Percentiles rank a stretch among this genome's conserved stretches.
These are phyloP conservation scores for Pipra filicauda DNA, from an alignment of 2,113 vertebrate genomes.

Conservation along the genomic window DNA sequence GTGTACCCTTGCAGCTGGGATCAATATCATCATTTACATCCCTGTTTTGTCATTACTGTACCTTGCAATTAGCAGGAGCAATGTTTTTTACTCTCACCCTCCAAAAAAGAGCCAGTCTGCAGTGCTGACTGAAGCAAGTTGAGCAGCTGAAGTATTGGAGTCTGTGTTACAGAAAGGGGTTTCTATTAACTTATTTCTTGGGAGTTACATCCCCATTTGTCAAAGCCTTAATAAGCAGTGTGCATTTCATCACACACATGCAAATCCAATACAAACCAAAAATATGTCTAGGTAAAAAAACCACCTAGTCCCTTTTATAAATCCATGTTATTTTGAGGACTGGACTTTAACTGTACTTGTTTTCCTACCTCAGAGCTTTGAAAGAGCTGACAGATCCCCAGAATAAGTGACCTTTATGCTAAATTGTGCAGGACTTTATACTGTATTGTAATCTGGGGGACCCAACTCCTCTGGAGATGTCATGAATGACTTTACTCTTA, in stretches of 20 bases:
- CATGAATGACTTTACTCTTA: not conserved
- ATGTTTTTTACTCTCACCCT: not conserved
- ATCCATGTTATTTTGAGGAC: not conserved
- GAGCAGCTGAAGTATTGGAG: not conserved
- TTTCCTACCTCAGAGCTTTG: not conserved
- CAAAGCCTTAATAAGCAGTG: not conserved
- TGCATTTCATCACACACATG: not conserved
- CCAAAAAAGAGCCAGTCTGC: not conserved
- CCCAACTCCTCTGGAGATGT: not conserved
- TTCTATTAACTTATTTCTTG: not conserved
- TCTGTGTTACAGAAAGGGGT: not conserved
- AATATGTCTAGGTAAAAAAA: not conserved
- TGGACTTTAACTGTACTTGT: not conserved
- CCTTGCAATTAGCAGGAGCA: not conserved
- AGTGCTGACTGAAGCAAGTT: not conserved
- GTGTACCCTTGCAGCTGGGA: not conserved
- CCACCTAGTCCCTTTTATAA: not conserved
- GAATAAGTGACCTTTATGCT: not conserved
- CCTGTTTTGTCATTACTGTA: not conserved
- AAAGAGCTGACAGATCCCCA: not conserved
- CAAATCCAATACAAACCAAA: not conserved
- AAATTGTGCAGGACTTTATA: not conserved
- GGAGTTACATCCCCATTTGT: not conserved
- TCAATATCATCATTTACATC: not conserved
- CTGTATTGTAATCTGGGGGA: not conserved